A percentile compares a stretch with the other conserved stretches of the same genome.
Evolutionary conservation across 2,888 invertebrate species (phyloP).

Genomic region (Lycophotia porphyrea): DNA sequence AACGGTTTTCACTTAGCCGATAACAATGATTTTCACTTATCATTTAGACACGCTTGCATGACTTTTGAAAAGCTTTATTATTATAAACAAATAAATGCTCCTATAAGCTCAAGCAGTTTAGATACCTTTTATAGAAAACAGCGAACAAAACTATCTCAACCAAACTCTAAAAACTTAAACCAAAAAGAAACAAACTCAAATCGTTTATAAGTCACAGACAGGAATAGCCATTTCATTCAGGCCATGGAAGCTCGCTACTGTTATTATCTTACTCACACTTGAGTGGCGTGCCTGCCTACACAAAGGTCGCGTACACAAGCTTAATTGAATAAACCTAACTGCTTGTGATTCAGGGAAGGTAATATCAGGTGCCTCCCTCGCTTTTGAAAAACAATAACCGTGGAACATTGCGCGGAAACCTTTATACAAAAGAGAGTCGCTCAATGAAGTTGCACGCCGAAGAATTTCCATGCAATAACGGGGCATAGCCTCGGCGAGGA

Average conservation of each 20-base stretch:
- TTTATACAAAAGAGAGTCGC: constrained; percentile 87
- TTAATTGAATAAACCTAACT: constrained; percentile 86
- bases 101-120: background rate
- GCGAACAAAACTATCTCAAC: constrained; percentile 4
- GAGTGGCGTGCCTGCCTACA: constrained; percentile 66
- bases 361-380: constrained; percentile 84
- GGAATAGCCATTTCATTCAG: constrained; percentile 41
- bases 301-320: constrained; percentile 72
- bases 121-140: background rate
- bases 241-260: constrained; percentile 49
- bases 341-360: constrained; percentile 83
- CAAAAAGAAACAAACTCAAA: constrained; percentile 29
- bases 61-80: constrained; percentile 1
- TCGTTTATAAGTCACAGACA: constrained; percentile 19
- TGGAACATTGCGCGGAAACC: constrained; percentile 85
- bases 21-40: constrained; percentile 32
- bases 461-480: constrained; percentile 90
- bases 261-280: constrained; percentile 64
- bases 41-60: constrained; percentile 6
- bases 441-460: constrained; percentile 89
- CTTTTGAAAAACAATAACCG: constrained; percentile 89
- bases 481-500: constrained; percentile 80
- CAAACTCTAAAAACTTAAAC: constrained; percentile 8
- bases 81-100: background rate
- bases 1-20: constrained; percentile 30